Evolutionary conservation across 2,797 vertebrate genomes (phyloP), one percentile per base, ranked within the genome.

Genomic region (Adelosebastes latens): DNA sequence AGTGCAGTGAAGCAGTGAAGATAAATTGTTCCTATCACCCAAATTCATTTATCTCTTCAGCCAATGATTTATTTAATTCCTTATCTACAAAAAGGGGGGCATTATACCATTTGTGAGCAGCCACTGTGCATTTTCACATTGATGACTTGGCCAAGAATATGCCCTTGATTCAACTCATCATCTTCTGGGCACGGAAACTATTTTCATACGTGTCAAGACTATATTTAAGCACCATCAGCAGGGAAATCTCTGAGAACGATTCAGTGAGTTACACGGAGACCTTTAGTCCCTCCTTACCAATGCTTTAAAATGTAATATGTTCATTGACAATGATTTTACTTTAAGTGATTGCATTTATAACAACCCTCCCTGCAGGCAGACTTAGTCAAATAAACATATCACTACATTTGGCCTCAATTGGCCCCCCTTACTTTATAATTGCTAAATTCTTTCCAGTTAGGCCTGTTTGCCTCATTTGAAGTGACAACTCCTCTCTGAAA

Each of bases 1-100:
- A 92, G 92, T 87, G 88, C 92, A 93, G 85, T 84, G 87, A 94
- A 91, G 91, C 92, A 42, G 83, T 81, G 84, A 94, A 94, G 93
- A 95, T 84, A 80, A 83, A 94, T 94, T 20, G 90, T 84, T 77
- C 89, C 90, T 61, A 78, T 94, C 90, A 89, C 56, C 72, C 65
- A 93, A 94, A 94, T 92, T 84, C 76, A 93, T 93, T 93, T 92
- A 93, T 92, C 92, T 89, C 74, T 66, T 82, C 67, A 20, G 79
- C 81, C 74, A 77, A 80, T 87, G 81, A 88, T 92, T 83, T 91
- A 92, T 92, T 86, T 89, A 83, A 91, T 92, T 89, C 65, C 70
- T 87, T 84, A 87, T 85, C 78, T 87, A 79, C 82, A 82, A 87
- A 89, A 79, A 79, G 42, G 71, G 67, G 75, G 80, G 16, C 70